Base-by-base conservation (phyloP, 2,797 vertebrate species). In the Lycodopsis pacificus region DNA sequence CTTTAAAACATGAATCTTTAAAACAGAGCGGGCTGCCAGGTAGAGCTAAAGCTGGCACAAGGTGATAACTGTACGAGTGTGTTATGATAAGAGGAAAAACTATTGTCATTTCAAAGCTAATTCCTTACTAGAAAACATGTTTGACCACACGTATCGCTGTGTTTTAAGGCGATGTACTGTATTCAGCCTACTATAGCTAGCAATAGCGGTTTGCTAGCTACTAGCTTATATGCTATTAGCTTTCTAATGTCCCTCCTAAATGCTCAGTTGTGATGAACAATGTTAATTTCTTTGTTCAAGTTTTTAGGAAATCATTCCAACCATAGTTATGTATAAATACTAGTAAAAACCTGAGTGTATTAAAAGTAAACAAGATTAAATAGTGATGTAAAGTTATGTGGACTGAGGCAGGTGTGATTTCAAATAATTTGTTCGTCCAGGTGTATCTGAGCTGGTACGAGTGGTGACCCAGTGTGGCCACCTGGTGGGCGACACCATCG, bases 381-480 rank as follows among this genome's bases (percentile, higher is more conserved):
- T 61, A 25, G n/a, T 15, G 12, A 62, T 42, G 14, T 25, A 22
- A 61, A 22, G 36, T 64, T 22, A 2, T 49, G 22, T 56, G 40
- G 4, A n/a, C 36, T 32, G 11, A 48, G 15, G 27, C 42, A 19
- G 57, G 34, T 49, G 7, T 63, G 12, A 4, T 65, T 13, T 53
- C 1, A 3, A 13, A 44, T 62, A 1, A 14, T 53, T 13, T 32
- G 11, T 3, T 57, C 82, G n/a, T 54, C 0, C 85, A 99, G 98
- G 91, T 4, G 64, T 97, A 65, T 92, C 94, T 27, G 92, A 93
- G 62, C 88, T 99, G 84, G 91, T 98, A 59, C 94, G 96, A 51
- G 95, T 94, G 0, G 89, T 99, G 77, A 95, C 96, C 75, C 96
- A 96, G 84, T 97, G 97, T 36, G 95, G 96, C 84, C 97, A 98